Evolutionary conservation across 2,113 vertebrate species (phyloP).

Genomic region (Salvelinus sp.): DNA sequence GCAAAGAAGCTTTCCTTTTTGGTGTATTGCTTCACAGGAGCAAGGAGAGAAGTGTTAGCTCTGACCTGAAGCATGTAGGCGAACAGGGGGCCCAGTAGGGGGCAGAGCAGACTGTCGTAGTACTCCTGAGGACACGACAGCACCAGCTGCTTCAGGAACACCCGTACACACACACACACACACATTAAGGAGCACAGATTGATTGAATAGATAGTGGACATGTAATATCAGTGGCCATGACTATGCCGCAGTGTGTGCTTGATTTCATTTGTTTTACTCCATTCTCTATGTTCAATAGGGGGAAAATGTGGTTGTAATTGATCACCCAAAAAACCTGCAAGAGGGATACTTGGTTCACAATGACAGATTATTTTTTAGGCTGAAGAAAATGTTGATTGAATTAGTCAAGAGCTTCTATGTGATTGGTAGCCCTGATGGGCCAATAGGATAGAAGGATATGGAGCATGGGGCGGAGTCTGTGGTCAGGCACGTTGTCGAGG

Average conservation of each 20-base stretch:
- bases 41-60: background rate
- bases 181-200: conserved; percentile 73
- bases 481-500: conserved; percentile 89
- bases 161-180: conserved; percentile 63
- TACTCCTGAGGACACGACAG: conserved; percentile 87
- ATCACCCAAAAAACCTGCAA: no score
- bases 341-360: no score
- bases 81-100: conserved; percentile 90
- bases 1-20: background rate
- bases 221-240: no score
- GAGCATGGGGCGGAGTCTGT: conserved; percentile 89
- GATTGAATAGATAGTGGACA: no score
- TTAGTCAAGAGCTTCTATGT: background rate
- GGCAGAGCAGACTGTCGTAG: conserved; percentile 85
- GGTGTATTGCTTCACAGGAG: background rate
- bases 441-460: conserved; percentile 83
- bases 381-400: no score
- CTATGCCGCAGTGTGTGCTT: no score
- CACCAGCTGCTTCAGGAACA: conserved; percentile 91
- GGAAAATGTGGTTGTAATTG: no score
- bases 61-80: conserved; percentile 90
- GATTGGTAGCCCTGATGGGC: background rate
- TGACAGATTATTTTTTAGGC: no score
- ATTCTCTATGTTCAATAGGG: no score
- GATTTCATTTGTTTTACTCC: no score